phyloP scores from a whole-genome alignment of 1,140 invertebrate species.

The Drosophila bifasciata region DNA sequence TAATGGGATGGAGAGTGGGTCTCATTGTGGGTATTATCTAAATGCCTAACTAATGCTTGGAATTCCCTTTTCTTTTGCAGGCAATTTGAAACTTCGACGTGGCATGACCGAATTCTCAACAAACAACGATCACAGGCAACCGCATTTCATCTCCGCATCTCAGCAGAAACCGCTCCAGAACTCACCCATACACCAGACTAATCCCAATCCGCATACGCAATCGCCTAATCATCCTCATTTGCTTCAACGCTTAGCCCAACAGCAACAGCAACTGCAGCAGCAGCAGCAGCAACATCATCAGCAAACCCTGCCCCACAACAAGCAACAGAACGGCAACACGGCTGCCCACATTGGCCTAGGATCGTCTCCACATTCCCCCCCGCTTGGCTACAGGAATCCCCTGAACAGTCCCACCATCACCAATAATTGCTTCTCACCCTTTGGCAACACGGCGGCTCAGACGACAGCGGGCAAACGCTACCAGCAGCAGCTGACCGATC shows the following conservation, averaged over 20 bases:
- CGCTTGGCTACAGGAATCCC: slow-evolving; percentile 69
- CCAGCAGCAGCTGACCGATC: slow-evolving; percentile 81
- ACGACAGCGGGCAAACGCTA: slow-evolving; percentile 61
- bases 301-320: slow-evolving; percentile 48
- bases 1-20: slow-evolving; percentile 15
- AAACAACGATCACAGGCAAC: slow-evolving; percentile 76
- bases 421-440: slow-evolving; percentile 35
- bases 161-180: slow-evolving; percentile 71
- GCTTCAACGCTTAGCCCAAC: slow-evolving; percentile 60
- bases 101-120: slow-evolving; percentile 84
- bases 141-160: slow-evolving; percentile 67
- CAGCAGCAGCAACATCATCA: slow-evolving; percentile 21
- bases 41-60: background rate
- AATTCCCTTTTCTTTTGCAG: slow-evolving; percentile 49
- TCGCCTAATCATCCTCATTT: slow-evolving; percentile 44
- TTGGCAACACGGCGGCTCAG: slow-evolving; percentile 47
- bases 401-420: slow-evolving; percentile 75
- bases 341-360: slow-evolving; percentile 56
- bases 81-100: slow-evolving; percentile 77
- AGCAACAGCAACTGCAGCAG: slow-evolving; percentile 55
- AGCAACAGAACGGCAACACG: slow-evolving; percentile 73
- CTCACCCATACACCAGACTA: slow-evolving; percentile 65
- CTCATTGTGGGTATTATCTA: slow-evolving; percentile 18
- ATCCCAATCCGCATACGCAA: slow-evolving; percentile 36
- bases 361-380: slow-evolving; percentile 72